Evolutionary conservation across 2,888 invertebrate species (phyloP), one percentile per base, ranked within the genome.

Genomic region (Laothoe populi): DNA sequence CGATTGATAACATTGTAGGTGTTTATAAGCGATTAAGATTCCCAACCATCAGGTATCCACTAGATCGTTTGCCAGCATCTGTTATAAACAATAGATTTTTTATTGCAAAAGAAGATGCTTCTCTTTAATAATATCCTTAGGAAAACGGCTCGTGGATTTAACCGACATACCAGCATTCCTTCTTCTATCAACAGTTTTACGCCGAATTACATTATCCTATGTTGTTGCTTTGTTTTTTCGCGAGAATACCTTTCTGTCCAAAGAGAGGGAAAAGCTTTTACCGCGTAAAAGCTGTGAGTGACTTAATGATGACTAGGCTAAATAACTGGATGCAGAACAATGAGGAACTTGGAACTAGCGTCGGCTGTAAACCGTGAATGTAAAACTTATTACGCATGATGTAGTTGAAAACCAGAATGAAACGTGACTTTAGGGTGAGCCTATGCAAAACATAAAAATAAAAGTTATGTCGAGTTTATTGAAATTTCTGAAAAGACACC

Each of bases 141-240:
- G 67, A 69, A 69, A 64, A 68, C 65, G 63, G 67, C 64, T 61
- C 66, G 62, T 69, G 67, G 70, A 73, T 79, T 77, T 75, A 72
- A 69, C 71, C 71, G 67, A 76, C 73, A 71, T 66, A 67, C 70
- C 67, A 69, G 31, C 71, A 72, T 71, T 73, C 70, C 67, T 67
- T n/a, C n/a, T 77, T 69, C 70, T 74, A 77, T 77, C 75, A 81
- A 78, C 81, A 75, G 71, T 74, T 81, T 78, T 70, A 68, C 78
- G 64, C 73, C 57, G 72, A 80, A 82, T 84, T 71, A 79, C 76
- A 82, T 82, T 83, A 82, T 78, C 74, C 73, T 67, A 63, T 64
- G 57, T 49, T 64, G 65, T 57, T 64, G 65, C 63, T 58, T 71
- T 72, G 66, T 71, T 72, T 66, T 70, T 67, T 61, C 59, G 61